These are phyloP conservation scores for Calliopum simillimum DNA, from an alignment of 2,888 invertebrate species.

Conservation along the genomic window DNA sequence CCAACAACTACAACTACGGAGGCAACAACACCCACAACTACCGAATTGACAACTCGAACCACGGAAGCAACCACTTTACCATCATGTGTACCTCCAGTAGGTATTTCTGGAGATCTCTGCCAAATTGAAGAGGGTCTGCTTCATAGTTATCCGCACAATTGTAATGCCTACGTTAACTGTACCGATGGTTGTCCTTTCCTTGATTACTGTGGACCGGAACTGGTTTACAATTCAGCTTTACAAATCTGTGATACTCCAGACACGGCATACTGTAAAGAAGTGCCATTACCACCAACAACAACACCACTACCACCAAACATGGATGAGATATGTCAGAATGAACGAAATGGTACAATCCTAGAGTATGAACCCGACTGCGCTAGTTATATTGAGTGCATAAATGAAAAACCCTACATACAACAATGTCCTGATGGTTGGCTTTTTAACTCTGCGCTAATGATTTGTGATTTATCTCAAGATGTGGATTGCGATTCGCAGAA, in stretches of 20 bases:
- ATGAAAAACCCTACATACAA: constrained; percentile 42
- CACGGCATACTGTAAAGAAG: constrained; percentile 45
- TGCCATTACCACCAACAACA: constrained; percentile 42
- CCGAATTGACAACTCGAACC: background rate
- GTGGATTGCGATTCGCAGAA: constrained; percentile 50
- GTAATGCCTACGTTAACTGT: constrained; percentile 50
- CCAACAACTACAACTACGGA: constrained; percentile 20
- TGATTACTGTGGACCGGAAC: constrained; percentile 49
- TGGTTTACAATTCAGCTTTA: constrained; percentile 48
- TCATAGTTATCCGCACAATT: constrained; percentile 49
- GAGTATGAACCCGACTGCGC: constrained; percentile 54
- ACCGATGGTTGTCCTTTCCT: constrained; percentile 48
- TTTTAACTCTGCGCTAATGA: constrained; percentile 49
- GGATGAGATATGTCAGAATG: constrained; percentile 44
- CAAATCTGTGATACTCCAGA: constrained; percentile 54
- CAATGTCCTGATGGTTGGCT: constrained; percentile 48
- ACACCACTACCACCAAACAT: constrained; percentile 42
- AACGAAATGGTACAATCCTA: constrained; percentile 43
- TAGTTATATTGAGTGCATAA: constrained; percentile 50
- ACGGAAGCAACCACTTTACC: background rate
- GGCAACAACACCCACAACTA: constrained; percentile 15
- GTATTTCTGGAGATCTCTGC: constrained; percentile 21
- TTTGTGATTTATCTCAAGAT: constrained; percentile 51
- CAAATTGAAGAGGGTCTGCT: constrained; percentile 10
- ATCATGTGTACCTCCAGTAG: constrained; percentile 17